Evolutionary conservation across 1,140 invertebrate genomes (phyloP).

Genomic region (Dolichoris vasculosae): DNA sequence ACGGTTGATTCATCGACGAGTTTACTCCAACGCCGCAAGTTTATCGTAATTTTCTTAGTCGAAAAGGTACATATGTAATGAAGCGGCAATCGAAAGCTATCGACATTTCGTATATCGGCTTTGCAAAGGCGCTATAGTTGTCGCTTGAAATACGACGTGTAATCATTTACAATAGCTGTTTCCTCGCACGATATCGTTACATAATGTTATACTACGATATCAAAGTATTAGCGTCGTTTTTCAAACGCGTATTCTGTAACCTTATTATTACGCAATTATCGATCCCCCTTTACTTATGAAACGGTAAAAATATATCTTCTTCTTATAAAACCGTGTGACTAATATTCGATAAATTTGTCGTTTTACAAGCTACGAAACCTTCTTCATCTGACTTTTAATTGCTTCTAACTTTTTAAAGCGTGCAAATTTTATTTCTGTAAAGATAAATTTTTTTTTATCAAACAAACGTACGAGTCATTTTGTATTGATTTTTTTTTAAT

Average conservation of each 20-base stretch:
- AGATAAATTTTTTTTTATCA: too few species aligned
- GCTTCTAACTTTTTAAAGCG: too few species aligned
- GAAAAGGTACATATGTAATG: background rate
- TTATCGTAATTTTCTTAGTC: background rate
- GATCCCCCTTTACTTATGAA: background rate
- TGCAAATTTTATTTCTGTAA: too few species aligned
- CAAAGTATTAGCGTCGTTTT: slow-evolving; percentile 1
- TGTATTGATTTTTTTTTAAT: too few species aligned
- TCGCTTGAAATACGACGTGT: slow-evolving; percentile 16
- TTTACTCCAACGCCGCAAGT: background rate
- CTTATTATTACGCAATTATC: slow-evolving; percentile 18
- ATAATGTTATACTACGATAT: background rate
- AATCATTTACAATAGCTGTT: slow-evolving; percentile 13
- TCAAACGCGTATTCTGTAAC: slow-evolving; percentile 10
- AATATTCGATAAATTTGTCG: background rate
- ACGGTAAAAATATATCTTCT: background rate
- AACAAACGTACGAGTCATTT: too few species aligned
- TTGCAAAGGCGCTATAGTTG: slow-evolving; percentile 4
- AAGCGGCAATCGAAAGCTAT: background rate
- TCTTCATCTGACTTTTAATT: too few species aligned
- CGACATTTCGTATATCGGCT: background rate
- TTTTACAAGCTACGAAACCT: background rate
- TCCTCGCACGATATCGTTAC: slow-evolving; percentile 15
- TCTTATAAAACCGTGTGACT: background rate
- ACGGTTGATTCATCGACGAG: background rate